phyloP scores from a whole-genome alignment of 2,113 vertebrate genomes.

The Falcunculus frontatus region DNA sequence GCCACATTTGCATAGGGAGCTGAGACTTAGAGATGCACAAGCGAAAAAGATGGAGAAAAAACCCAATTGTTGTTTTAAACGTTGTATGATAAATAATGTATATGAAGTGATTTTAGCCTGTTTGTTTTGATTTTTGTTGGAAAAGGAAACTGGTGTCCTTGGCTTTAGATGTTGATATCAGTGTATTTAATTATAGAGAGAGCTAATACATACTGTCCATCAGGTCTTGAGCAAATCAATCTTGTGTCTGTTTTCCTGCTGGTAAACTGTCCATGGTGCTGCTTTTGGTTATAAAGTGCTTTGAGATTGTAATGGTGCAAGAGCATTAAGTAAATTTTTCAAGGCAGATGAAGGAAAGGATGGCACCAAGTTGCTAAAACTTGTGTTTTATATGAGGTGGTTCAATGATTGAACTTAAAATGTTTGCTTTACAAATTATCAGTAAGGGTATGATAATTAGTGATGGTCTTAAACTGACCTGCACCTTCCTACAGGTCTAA shows the following conservation, averaged over 20 bases:
- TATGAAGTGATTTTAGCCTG: neutral
- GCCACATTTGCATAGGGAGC: neutral
- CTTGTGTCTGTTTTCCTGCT: neutral
- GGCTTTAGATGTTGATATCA: neutral
- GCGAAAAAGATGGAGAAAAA: neutral
- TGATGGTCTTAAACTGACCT: neutral
- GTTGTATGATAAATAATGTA: rapidly evolving
- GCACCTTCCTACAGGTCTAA: neutral
- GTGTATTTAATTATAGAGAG: neutral
- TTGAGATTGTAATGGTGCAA: neutral
- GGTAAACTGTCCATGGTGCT: neutral
- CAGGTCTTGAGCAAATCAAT: neutral
- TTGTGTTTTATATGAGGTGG: neutral
- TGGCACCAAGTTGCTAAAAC: neutral
- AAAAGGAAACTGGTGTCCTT: neutral
- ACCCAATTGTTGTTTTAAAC: rapidly evolving
- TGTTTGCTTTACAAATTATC: neutral
- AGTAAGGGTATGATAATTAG: neutral
- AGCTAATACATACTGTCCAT: neutral
- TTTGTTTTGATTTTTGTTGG: neutral
- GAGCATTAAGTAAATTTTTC: neutral
- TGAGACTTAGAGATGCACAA: neutral
- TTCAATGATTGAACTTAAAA: neutral
- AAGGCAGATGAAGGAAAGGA: neutral
- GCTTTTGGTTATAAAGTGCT: neutral